Base-by-base conservation (phyloP, 2,888 invertebrate species). In the Polymixis lichenea region DNA sequence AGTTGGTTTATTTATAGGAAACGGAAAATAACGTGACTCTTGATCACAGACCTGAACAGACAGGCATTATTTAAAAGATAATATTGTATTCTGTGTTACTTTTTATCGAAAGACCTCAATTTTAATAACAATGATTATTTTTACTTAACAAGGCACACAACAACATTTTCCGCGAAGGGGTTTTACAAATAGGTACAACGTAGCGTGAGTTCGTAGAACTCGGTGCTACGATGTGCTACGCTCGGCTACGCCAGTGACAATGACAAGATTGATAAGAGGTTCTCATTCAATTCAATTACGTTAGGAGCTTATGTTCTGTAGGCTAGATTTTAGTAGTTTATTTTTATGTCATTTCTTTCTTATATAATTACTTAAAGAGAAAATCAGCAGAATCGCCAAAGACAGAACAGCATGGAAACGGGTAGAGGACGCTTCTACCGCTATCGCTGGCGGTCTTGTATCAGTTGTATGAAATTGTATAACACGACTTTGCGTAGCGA, bases 221-320 rank as follows among this genome's bases (percentile, higher is more conserved):
- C 0, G 2, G 25, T 32, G 66, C 66, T 78, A 81, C 65, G 28
- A n/a, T 38, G 15, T 61, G 43, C 75, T 75, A 80, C 72, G 61
- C 2, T 38, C 1, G 7, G 53, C 58, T 74, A 74, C 80, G 53
- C 22, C 3, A 28, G 58, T 17, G n/a, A 32, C 28, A n/a, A 6
- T 51, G 15, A 38, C 4, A 22, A 13, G 15, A 66, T 70, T 53
- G 3, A 13, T 51, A 49, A 13, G 5, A n/a, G 19, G 3, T 49
- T 17, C 25, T 28, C 4, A 8, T 53, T 25, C 0, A 49, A 38
- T 49, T 32, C 7, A 28, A 25, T 32, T 25, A 75, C 25, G n/a
- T 32, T 53, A 49, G 6, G 15, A 32, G 17, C 11, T 67, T 56
- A 5, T 46, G 15, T 56, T 69, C 4, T 56, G 38, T 38, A 5